Conservation (phyloP, 2,888 invertebrate species). For the Prenolepis imparis region DNA sequence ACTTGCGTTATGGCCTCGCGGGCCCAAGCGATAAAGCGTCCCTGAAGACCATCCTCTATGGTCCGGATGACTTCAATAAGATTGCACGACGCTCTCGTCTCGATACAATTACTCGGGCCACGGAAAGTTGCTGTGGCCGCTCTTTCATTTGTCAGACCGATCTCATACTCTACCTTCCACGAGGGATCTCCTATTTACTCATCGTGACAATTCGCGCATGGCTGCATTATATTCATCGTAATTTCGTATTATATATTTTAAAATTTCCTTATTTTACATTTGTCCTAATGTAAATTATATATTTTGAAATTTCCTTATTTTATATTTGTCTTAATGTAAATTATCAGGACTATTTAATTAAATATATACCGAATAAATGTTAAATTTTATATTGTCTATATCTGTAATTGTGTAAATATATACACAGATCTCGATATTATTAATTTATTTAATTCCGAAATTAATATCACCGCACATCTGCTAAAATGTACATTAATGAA, state of each 20-base stretch:
- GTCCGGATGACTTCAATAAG: slow-evolving; percentile 62
- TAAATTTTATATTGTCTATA: slow-evolving; percentile 6
- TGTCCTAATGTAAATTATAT: slow-evolving; percentile 24
- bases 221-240: slow-evolving; percentile 36
- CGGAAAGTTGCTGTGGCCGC: slow-evolving; percentile 55
- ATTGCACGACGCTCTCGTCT: slow-evolving; percentile 64
- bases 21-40: slow-evolving; percentile 21
- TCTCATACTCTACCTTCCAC: slow-evolving; percentile 31
- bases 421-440: slow-evolving; percentile 7
- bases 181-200: slow-evolving; percentile 52
- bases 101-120: slow-evolving; percentile 54
- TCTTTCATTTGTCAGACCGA: slow-evolving; percentile 64
- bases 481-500: slow-evolving; percentile 4
- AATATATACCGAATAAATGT: slow-evolving; percentile 22
- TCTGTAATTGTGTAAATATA: not conserved
- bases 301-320: slow-evolving; percentile 41
- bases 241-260: slow-evolving; percentile 53
- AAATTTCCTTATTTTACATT: slow-evolving; percentile 16
- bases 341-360: slow-evolving; percentile 43
- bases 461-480: not conserved
- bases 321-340: slow-evolving; percentile 15
- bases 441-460: slow-evolving; percentile 12
- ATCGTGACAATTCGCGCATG: slow-evolving; percentile 41
- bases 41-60: slow-evolving; percentile 50
- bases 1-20: not conserved